Base-by-base conservation (phyloP, 2,797 vertebrate genomes). In the Percopsis omiscomaycus region DNA sequence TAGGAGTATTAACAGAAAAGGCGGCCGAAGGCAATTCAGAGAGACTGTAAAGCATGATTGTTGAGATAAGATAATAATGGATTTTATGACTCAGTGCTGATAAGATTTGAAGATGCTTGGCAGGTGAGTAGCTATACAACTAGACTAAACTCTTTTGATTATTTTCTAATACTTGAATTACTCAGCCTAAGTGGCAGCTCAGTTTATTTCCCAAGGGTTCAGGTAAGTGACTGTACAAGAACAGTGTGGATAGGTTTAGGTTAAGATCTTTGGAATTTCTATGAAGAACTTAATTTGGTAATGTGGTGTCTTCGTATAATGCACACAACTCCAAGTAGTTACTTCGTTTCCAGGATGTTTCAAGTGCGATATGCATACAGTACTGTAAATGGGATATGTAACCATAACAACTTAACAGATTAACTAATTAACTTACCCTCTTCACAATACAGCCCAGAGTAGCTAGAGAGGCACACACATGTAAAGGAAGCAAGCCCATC, bases 381-480 rank as follows among this genome's bases (percentile, higher is more conserved):
- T 37, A 37, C 32, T 50, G 16, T 29, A 13, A 29, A 3, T 53
- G 52, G 30, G 32, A 42, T 42, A 56, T 56, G 15, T 56, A 8
- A 15, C 14, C 32, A 37, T 56, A 32, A n/a, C n/a, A 1, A 32
- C n/a, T 2, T 5, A 53, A 52, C 1, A 64, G 44, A 68, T 60
- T 29, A 53, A 59, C 47, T 27, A 30, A 55, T 5, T 68, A 66
- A 66, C 85, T 89, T 92, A 99, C 98, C 98, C 92, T 95, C 92
- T 61, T 99, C 98, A 88, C 98, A 99, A 64, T 94, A 89, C 45
- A 89, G 83, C 48, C 98, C 98, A 0, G 90, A 37, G 15, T 99
- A 99, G 84, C 97, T 99, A 48, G 98, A 94, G 14, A 99, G 94
- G 82, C 98, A 99, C 48, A 96, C 79, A 77, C 97, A 99, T 49